Evolutionary conservation across 2,113 vertebrate species (phyloP).

Genomic region (Zosterops pallidus): DNA sequence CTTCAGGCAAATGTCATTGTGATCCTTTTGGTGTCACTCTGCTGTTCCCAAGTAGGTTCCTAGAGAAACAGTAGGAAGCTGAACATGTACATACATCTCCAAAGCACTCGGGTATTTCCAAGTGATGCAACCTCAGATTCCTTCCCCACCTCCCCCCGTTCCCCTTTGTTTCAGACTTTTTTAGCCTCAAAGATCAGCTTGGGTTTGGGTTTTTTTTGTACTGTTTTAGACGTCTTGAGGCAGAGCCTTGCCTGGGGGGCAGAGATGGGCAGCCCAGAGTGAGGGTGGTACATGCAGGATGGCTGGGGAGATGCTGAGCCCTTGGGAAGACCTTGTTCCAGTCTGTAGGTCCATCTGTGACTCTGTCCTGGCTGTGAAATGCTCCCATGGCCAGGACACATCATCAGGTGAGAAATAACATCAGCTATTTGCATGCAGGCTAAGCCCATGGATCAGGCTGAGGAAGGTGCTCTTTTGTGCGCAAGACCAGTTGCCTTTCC

Average conservation of each 20-base stretch:
- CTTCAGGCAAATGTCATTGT: constrained; percentile 23
- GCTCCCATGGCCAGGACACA: neutral
- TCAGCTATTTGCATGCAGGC: neutral
- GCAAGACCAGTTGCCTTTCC: neutral
- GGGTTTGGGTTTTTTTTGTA: neutral
- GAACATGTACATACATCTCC: constrained; percentile 51
- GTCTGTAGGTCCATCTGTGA: neutral
- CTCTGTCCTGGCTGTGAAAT: neutral
- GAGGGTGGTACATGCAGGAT: neutral
- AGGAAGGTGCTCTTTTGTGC: neutral
- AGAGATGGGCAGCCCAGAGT: neutral
- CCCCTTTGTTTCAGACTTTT: constrained; percentile 4
- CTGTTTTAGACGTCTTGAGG: neutral
- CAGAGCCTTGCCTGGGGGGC: neutral
- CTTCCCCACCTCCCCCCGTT: neutral
- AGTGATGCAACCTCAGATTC: constrained; percentile 57
- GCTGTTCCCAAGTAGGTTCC: constrained; percentile 4
- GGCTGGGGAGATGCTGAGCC: neutral
- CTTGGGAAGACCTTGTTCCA: neutral
- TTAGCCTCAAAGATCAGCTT: constrained; percentile 4
- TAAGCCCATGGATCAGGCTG: neutral
- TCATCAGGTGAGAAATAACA: neutral
- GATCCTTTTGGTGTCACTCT: constrained; percentile 40
- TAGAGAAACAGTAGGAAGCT: neutral
- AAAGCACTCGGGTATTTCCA: constrained; percentile 38